These are phyloP conservation scores for Holacanthus passer DNA, from an alignment of 2,113 vertebrate species.

Conservation along the genomic window DNA sequence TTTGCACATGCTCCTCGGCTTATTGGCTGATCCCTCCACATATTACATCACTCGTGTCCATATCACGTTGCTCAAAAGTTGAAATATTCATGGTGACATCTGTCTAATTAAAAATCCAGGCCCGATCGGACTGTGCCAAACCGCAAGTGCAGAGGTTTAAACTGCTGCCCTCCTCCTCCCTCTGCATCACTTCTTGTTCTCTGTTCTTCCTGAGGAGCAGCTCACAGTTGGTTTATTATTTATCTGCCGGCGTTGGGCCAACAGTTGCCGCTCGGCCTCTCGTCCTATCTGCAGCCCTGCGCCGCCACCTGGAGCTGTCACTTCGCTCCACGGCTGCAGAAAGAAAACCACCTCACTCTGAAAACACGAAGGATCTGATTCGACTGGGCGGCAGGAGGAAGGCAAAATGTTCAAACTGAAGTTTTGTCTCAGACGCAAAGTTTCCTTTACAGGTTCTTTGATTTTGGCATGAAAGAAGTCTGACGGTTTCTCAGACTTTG, in stretches of 20 bases:
- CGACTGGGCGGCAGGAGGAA: background rate
- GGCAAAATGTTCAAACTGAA: background rate
- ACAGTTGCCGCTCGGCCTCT: conserved; percentile 73
- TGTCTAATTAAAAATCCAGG: conserved; percentile 78
- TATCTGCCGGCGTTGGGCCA: conserved; percentile 85
- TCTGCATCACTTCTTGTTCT: conserved; percentile 44
- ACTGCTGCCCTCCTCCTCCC: conserved; percentile 13
- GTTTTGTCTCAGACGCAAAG: background rate
- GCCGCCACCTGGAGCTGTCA: conserved; percentile 83
- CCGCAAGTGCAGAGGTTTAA: conserved; percentile 62
- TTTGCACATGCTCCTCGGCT: conserved; percentile 53
- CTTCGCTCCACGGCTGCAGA: conserved; percentile 52
- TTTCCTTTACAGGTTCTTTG: background rate
- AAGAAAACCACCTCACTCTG: background rate
- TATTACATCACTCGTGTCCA: conserved; percentile 70
- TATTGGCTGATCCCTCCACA: conserved; percentile 53
- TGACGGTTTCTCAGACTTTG: no score
- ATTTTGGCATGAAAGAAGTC: background rate
- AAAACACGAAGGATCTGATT: background rate
- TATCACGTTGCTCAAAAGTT: conserved; percentile 69
- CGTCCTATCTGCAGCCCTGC: conserved; percentile 65
- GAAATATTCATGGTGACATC: conserved; percentile 75
- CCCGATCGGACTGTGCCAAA: conserved; percentile 65
- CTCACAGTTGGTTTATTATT: conserved; percentile 84
- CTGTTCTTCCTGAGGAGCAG: conserved; percentile 53